Evolutionary conservation across 2,888 invertebrate species (phyloP).

Genomic region (Cryptops parisi): DNA sequence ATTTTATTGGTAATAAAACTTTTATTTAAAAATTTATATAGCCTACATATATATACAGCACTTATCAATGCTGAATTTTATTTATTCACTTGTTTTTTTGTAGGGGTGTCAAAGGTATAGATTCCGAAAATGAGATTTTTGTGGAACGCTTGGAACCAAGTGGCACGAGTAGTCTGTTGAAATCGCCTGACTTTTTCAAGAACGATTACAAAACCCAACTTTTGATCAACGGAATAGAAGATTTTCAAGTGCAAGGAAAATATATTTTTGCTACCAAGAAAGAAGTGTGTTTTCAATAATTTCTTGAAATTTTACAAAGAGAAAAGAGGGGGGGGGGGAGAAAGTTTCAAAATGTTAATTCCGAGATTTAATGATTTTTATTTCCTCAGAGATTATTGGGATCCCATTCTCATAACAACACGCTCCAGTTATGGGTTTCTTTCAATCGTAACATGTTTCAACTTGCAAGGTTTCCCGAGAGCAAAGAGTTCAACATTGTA

Average conservation of each 20-base stretch:
- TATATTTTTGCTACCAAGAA: slow-evolving; percentile 71
- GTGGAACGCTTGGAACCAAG: slow-evolving; percentile 52
- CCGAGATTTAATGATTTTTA: no score
- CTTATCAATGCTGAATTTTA: no score
- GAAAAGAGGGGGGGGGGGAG: no score
- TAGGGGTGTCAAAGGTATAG: slow-evolving; percentile 27
- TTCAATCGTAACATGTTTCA: slow-evolving; percentile 54
- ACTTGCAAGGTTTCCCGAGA: slow-evolving; percentile 58
- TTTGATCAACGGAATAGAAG: slow-evolving; percentile 53
- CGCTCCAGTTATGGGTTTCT: slow-evolving; percentile 55
- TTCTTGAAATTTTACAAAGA: no score
- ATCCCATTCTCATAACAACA: slow-evolving; percentile 19
- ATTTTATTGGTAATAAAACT: slow-evolving; percentile 48
- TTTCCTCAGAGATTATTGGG: slow-evolving; percentile 27
- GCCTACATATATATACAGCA: no score
- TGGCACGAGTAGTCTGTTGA: slow-evolving; percentile 40
- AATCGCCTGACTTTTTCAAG: slow-evolving; percentile 27
- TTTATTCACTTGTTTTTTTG: slow-evolving; percentile 10
- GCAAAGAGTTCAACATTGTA: slow-evolving; percentile 38
- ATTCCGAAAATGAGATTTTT: slow-evolving; percentile 25
- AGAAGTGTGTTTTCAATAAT: no score
- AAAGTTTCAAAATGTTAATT: no score
- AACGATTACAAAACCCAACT: slow-evolving; percentile 30
- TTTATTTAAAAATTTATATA: neutral
- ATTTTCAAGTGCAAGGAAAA: slow-evolving; percentile 67